phyloP scores from a whole-genome alignment of 2,113 vertebrate genomes.

The Laticauda laticaudata region DNA sequence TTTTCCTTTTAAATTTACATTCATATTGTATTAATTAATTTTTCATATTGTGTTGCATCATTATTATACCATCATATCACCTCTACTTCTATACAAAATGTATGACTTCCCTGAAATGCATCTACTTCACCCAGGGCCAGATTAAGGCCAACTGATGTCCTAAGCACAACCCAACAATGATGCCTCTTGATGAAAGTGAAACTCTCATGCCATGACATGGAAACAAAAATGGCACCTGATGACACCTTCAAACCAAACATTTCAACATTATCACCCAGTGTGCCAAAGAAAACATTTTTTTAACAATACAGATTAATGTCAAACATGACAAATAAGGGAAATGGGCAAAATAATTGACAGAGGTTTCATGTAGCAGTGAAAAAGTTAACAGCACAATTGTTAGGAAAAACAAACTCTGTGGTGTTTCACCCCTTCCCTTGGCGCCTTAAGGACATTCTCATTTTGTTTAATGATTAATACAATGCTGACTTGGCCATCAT shows the following conservation, averaged over 20 bases:
- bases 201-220: not conserved
- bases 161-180: not conserved
- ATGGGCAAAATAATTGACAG: not conserved
- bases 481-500: not conserved
- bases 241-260: not conserved
- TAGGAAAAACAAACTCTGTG: not conserved
- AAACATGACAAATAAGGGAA: not conserved
- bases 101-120: not conserved
- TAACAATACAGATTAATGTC: not conserved
- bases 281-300: not conserved
- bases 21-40: too few relatives aligned
- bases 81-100: not conserved
- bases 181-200: not conserved
- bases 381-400: not conserved
- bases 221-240: not conserved
- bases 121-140: not conserved
- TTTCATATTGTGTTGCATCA: too few relatives aligned
- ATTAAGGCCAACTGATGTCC: not conserved
- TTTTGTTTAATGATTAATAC: not conserved
- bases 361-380: not conserved
- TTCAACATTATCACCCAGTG: not conserved
- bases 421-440: not conserved
- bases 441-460: not conserved
- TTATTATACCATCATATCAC: too few relatives aligned
- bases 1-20: too few relatives aligned